Conservation (phyloP, 2,888 invertebrate genomes). For the Osmoderma eremita region DNA sequence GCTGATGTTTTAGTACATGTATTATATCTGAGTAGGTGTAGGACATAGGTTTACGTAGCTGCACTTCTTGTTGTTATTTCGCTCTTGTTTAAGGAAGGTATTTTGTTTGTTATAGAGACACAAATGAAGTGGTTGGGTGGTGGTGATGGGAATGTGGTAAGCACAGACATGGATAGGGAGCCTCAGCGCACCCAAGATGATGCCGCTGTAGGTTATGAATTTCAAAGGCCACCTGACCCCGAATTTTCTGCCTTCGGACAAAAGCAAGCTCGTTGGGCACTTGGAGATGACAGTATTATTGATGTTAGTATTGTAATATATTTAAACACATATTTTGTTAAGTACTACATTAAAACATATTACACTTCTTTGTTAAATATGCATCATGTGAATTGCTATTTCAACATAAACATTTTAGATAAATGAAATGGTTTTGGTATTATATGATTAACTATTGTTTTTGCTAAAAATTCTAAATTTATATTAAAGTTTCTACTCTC, state of each 20-base stretch:
- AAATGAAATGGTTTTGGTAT: no score
- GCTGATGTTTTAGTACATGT: no score
- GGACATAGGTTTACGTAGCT: no score
- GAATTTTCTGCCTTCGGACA: slow-evolving; percentile 78
- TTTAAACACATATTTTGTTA: not conserved
- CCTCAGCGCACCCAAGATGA: slow-evolving; percentile 86
- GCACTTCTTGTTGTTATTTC: not conserved
- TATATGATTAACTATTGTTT: no score
- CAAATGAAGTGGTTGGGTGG: slow-evolving; percentile 84
- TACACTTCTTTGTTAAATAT: not conserved
- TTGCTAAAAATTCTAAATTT: not conserved
- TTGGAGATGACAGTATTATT: slow-evolving; percentile 87
- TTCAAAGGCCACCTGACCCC: slow-evolving; percentile 84
- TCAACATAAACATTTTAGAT: not conserved
- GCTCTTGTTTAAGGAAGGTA: slow-evolving; percentile 10
- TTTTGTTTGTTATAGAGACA: slow-evolving; percentile 54
- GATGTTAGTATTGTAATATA: slow-evolving; percentile 73
- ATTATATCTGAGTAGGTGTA: no score
- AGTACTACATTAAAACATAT: no score
- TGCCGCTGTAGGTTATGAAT: slow-evolving; percentile 92
- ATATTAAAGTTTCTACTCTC: not conserved
- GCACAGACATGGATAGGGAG: slow-evolving; percentile 72
- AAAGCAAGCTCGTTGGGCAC: slow-evolving; percentile 85
- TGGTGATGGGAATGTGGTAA: slow-evolving; percentile 70
- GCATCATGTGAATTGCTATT: not conserved